phyloP scores from a whole-genome alignment of 2,113 vertebrate genomes.

The Plecturocebus donacophilus region DNA sequence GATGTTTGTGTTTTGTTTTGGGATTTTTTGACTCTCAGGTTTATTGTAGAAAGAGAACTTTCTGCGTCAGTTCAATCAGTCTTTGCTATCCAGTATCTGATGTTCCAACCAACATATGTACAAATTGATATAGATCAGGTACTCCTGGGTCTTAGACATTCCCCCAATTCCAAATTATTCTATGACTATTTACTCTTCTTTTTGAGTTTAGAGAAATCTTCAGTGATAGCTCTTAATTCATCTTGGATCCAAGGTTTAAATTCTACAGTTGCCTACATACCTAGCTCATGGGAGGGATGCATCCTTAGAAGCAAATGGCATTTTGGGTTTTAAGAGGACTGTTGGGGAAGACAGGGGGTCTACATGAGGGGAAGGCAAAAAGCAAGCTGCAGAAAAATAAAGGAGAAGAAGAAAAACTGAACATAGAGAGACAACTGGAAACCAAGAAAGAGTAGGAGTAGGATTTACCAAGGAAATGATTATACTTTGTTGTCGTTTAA shows the following conservation, averaged over 20 bases:
- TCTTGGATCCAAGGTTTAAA: background rate
- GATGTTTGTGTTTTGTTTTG: background rate
- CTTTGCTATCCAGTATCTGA: background rate
- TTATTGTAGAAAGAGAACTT: background rate
- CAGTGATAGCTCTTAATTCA: background rate
- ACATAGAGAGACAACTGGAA: background rate
- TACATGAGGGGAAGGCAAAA: background rate
- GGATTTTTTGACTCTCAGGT: background rate
- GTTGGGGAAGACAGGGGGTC: background rate
- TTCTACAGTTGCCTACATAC: background rate
- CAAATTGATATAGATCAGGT: background rate
- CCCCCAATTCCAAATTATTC: background rate
- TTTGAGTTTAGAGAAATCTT: background rate
- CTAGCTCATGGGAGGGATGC: background rate
- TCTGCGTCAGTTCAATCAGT: background rate
- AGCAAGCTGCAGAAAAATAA: background rate
- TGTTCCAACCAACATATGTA: background rate
- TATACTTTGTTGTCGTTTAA: background rate
- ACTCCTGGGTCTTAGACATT: background rate
- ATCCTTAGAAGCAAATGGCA: background rate
- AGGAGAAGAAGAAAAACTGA: background rate
- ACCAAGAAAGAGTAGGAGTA: rapidly evolving
- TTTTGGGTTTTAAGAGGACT: background rate
- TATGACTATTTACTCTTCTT: background rate
- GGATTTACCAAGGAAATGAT: background rate